These are phyloP conservation scores for Lutraria rhynchaena DNA, from an alignment of 1,140 invertebrate genomes.

Conservation along the genomic window DNA sequence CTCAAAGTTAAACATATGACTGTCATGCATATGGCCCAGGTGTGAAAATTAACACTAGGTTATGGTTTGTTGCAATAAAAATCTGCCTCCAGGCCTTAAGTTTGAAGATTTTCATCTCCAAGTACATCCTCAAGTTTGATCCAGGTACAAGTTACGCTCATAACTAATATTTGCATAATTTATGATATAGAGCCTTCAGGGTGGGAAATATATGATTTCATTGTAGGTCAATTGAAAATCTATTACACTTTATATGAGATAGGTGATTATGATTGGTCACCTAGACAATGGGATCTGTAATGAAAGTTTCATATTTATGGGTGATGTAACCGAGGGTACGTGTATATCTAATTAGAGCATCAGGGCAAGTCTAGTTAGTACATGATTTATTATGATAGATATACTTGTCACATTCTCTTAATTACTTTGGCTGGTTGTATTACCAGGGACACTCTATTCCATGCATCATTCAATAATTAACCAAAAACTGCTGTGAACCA, in stretches of 20 bases:
- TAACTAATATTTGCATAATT: slow-evolving; percentile 21
- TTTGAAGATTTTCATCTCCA: slow-evolving; percentile 4
- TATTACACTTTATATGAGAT: background rate
- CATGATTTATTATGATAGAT: slow-evolving; percentile 36
- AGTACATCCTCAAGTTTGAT: background rate
- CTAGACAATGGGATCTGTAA: slow-evolving; percentile 1
- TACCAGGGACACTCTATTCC: no score
- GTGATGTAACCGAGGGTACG: slow-evolving; percentile 6
- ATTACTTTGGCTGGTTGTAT: no score
- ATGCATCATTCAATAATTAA: no score
- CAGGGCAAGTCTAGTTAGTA: background rate
- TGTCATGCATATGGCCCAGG: background rate
- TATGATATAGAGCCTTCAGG: slow-evolving; percentile 18
- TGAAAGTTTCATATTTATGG: background rate
- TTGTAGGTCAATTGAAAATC: slow-evolving; percentile 29
- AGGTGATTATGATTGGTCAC: slow-evolving; percentile 25
- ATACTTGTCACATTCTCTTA: slow-evolving; percentile 3
- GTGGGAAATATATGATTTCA: slow-evolving; percentile 26
- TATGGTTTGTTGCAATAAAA: background rate
- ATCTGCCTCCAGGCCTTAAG: slow-evolving; percentile 2
- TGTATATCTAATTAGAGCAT: slow-evolving; percentile 24
- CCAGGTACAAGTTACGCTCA: background rate
- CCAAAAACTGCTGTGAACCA: no score
- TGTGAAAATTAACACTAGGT: slow-evolving; percentile 30
- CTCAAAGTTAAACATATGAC: no score